Base-by-base conservation (phyloP, 2,797 vertebrate species). In the Pagetopsis macropterus region DNA sequence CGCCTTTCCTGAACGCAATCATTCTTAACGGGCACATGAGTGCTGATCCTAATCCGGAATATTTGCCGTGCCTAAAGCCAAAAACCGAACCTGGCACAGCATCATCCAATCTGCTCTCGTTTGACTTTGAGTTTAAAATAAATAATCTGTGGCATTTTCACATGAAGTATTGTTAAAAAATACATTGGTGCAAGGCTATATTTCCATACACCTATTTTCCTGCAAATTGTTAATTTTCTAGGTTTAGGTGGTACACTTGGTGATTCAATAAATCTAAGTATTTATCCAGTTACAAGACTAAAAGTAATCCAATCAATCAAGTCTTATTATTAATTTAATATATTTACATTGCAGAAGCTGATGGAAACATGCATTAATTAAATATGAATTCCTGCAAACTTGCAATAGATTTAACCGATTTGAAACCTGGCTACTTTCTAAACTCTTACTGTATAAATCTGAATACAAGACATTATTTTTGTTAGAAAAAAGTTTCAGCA, bases 1-100 rank as follows among this genome's bases (percentile, higher is more conserved):
- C 90, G 88, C 90, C 91, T 94, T 94, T 93, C 92, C 91, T 90
- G 77, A 93, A 91, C 71, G 93, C 93, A 94, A 95, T 95, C 93
- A 93, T 93, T 94, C 93, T 92, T 92, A 93, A 93, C 92, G 77
- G 89, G 88, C 84, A 83, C 84, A 91, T 70, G 84, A 93, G 88
- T 81, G 87, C 91, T 91, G 92, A 93, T 94, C 91, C 91, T 94
- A 95, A 94, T 94, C 93, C 92, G 37, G 81, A 91, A 91, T 93
- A 92, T 94, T 92, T 93, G 88, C 88, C 60, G 21, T 54, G 84
- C 84, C 83, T 74, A 37, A 84, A 90, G 86, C 83, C 50, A 63
- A 69, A 78, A 82, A 70, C 66, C 75, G 85, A 72, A 84, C 87
- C 85, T 76, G 72, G 66, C 76, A 72, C 54, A 69, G 37, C 79